These are phyloP conservation scores for Hemistola chrysoprasaria DNA, from an alignment of 2,888 invertebrate species.

Conservation along the genomic window DNA sequence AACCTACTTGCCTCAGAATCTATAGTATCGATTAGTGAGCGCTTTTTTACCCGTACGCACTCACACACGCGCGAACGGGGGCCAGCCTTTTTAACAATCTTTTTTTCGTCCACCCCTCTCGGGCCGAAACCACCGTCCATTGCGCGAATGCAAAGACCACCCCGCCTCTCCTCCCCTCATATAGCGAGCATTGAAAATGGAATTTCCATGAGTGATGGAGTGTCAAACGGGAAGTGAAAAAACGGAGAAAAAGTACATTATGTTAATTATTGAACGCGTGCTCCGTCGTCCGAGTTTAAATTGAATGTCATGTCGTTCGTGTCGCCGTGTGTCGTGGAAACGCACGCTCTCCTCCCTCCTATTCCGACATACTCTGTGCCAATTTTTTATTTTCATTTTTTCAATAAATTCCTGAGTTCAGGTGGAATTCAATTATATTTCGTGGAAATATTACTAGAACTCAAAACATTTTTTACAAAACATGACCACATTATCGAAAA, in stretches of 20 bases:
- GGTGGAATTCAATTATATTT: slow-evolving; percentile 22
- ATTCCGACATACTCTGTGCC: slow-evolving; percentile 43
- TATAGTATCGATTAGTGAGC: slow-evolving; percentile 81
- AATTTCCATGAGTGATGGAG: slow-evolving; percentile 83
- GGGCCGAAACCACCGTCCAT: slow-evolving; percentile 77
- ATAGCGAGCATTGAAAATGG: slow-evolving; percentile 80
- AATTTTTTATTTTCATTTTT: slow-evolving; percentile 47
- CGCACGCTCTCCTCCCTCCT: slow-evolving; percentile 50
- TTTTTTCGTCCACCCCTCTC: slow-evolving; percentile 77
- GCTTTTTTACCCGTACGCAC: slow-evolving; percentile 79
- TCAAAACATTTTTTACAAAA: too few relatives aligned
- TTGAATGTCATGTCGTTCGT: slow-evolving; percentile 76
- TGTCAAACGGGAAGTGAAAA: slow-evolving; percentile 81
- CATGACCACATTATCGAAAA: too few relatives aligned
- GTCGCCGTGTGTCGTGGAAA: slow-evolving; percentile 45
- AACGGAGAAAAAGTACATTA: slow-evolving; percentile 80
- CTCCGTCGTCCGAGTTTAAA: slow-evolving; percentile 73
- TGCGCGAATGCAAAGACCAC: slow-evolving; percentile 81
- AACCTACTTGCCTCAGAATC: slow-evolving; percentile 80
- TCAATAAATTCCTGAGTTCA: slow-evolving; percentile 23
- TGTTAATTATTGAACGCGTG: slow-evolving; percentile 80
- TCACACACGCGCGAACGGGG: slow-evolving; percentile 75
- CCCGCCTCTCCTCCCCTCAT: slow-evolving; percentile 67
- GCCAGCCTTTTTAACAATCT: slow-evolving; percentile 81
- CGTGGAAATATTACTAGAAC: slow-evolving; percentile 8